Evolutionary conservation across 2,888 invertebrate genomes (phyloP), one percentile per base, ranked within the genome.

Genomic region (Drosophila nigricruria): DNA sequence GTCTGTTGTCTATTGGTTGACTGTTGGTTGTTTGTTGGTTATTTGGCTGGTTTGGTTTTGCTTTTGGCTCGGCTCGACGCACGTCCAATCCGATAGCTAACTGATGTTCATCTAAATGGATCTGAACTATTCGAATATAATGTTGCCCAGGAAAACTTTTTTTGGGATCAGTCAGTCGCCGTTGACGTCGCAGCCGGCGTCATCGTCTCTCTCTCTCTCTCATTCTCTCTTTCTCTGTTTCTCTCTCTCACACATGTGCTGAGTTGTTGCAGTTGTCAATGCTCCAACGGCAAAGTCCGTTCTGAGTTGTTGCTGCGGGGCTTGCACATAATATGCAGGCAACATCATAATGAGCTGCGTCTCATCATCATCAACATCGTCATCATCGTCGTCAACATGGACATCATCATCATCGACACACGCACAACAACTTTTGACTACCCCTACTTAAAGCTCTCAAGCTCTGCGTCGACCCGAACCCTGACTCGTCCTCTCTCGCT

Each of bases 61-160:
- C 49, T 49, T 30, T 74, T 73, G 42, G 32, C 63, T 70, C 63
- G 70, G 53, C 53, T 73, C 78, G 77, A 75, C 71, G 90, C 92
- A 92, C 92, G 92, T 91, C 92, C 92, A 92, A 91, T 92, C 90
- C 91, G 91, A 92, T 91, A 92, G 92, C 92, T 92, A 89, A 91
- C 92, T 92, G 92, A 91, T 92, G 91, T 92, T 92, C 92, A 91
- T 92, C 92, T 92, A 92, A 92, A 92, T 90, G 92, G 91, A 91
- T 91, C 92, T 89, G 90, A 90, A 91, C 91, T 92, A 92, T 92
- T 91, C 88, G 90, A 91, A 91, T 90, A 91, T 91, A 89, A 90
- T 91, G 92, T 92, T 88, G 92, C 90, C 89, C 90, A 85, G 86
- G 82, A 92, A 90, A 49, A 49, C 47, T 85, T 90, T 92, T 91